These are phyloP conservation scores for Drosophila azteca DNA, from an alignment of 1,140 invertebrate species.

Conservation along the genomic window DNA sequence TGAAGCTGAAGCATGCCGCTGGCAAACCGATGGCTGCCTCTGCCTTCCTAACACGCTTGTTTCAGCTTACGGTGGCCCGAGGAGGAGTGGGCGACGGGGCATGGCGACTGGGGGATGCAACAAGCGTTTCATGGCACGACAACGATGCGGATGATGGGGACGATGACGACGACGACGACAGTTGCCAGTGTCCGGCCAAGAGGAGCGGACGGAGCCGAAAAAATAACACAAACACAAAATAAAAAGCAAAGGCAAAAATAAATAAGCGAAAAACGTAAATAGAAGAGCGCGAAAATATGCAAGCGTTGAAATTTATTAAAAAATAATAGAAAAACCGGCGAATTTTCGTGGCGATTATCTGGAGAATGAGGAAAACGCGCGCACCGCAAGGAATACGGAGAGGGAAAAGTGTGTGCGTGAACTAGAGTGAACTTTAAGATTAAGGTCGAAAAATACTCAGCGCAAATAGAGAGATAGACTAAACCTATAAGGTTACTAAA, in stretches of 20 bases:
- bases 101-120: slow-evolving; percentile 52
- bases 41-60: slow-evolving; percentile 44
- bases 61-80: slow-evolving; percentile 2
- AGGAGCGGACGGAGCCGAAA: slow-evolving; percentile 62
- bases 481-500: too few species aligned
- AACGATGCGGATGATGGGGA: slow-evolving; percentile 41
- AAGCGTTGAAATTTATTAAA: slow-evolving; percentile 64
- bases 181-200: slow-evolving; percentile 68
- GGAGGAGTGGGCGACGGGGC: not conserved
- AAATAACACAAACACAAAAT: slow-evolving; percentile 24
- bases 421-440: slow-evolving; percentile 9
- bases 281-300: slow-evolving; percentile 62
- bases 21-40: slow-evolving; percentile 60
- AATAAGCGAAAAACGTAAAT: slow-evolving; percentile 42
- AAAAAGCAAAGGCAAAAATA: slow-evolving; percentile 42
- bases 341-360: slow-evolving; percentile 30
- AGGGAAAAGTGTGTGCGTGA: not conserved
- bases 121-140: slow-evolving; percentile 65
- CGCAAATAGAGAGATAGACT: too few species aligned
- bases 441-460: not conserved
- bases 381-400: not conserved
- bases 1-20: slow-evolving; percentile 63
- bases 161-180: slow-evolving; percentile 34
- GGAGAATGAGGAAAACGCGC: not conserved
- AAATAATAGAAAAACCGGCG: slow-evolving; percentile 57